These are phyloP conservation scores for Fukomys damarensis DNA, from an alignment of 2,113 vertebrate genomes.

Conservation along the genomic window DNA sequence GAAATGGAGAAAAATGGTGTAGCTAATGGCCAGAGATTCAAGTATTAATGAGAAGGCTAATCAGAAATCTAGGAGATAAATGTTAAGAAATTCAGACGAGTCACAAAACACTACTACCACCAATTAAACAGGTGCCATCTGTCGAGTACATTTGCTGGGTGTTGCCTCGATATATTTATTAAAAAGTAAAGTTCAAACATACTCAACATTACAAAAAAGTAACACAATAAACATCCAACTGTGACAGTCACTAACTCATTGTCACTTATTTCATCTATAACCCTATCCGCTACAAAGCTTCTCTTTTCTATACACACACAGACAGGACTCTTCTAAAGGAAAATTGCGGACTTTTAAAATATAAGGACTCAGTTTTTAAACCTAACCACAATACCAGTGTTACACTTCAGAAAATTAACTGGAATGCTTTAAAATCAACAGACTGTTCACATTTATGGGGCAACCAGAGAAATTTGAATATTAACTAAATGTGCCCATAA, in stretches of 20 bases:
- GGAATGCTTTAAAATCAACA: slow-evolving; percentile 31
- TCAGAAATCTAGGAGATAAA: background rate
- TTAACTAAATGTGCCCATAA: background rate
- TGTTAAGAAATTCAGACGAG: background rate
- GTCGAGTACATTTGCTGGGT: background rate
- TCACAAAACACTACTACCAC: background rate
- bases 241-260: background rate
- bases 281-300: background rate
- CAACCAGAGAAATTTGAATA: background rate
- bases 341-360: background rate
- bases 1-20: background rate
- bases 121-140: background rate
- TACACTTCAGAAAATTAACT: background rate
- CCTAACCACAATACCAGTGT: background rate
- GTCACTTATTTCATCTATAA: background rate
- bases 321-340: background rate
- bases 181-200: background rate
- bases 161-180: background rate
- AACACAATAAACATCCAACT: background rate
- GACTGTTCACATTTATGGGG: background rate
- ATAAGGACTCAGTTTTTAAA: background rate
- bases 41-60: background rate
- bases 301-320: background rate
- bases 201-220: background rate
- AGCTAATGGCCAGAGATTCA: background rate